phyloP scores from a whole-genome alignment of 2,113 vertebrate genomes.

The Anguilla japonica region DNA sequence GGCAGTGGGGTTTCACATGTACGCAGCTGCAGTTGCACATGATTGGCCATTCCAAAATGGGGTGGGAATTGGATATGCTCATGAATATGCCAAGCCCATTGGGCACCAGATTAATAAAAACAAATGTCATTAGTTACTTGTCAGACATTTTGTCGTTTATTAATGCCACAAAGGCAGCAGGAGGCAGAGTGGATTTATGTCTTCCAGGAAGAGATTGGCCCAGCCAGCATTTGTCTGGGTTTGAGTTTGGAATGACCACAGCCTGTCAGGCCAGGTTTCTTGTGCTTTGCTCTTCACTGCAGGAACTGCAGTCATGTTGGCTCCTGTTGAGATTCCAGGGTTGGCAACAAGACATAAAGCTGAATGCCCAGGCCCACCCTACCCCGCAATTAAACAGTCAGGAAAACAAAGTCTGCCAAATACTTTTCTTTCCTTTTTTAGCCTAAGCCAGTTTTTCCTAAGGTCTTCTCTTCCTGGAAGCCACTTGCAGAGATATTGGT shows the following conservation, averaged over 20 bases:
- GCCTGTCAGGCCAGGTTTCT: neutral
- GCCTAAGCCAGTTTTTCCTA: neutral
- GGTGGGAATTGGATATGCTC: too few relatives aligned
- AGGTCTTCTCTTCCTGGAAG: neutral
- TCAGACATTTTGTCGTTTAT: neutral
- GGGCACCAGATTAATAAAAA: too few relatives aligned
- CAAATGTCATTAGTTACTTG: too few relatives aligned
- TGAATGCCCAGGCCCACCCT: slow-evolving; percentile 38
- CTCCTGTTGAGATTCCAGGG: slow-evolving; percentile 37
- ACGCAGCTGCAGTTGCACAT: too few relatives aligned
- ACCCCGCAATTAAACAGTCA: slow-evolving; percentile 52
- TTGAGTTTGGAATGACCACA: neutral
- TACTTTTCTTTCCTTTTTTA: too few relatives aligned
- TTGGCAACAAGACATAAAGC: slow-evolving; percentile 44
- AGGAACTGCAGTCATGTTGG: slow-evolving; percentile 36
- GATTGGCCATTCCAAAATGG: too few relatives aligned
- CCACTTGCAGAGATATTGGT: too few relatives aligned
- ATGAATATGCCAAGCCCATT: too few relatives aligned
- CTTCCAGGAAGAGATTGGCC: neutral
- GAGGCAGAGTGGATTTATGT: neutral
- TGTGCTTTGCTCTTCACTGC: neutral
- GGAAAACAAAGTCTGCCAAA: slow-evolving; percentile 35
- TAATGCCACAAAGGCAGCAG: neutral
- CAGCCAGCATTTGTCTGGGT: neutral
- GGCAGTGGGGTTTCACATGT: too few relatives aligned